phyloP scores from a whole-genome alignment of 2,888 invertebrate species.

The Tillus elongatus region DNA sequence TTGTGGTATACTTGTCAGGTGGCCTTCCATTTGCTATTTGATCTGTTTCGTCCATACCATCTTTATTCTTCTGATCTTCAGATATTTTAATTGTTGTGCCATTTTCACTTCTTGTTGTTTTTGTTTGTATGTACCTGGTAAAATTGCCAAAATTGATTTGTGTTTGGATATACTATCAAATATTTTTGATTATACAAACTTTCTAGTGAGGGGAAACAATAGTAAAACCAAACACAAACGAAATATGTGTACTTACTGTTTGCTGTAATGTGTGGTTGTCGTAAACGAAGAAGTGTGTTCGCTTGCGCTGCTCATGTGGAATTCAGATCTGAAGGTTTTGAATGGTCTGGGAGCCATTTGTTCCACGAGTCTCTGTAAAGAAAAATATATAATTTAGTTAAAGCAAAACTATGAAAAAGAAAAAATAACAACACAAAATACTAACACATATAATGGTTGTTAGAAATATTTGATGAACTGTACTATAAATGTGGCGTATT shows the following conservation, averaged over 20 bases:
- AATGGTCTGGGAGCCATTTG: slow-evolving; percentile 62
- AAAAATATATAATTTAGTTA: slow-evolving; percentile 16
- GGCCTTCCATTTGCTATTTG: slow-evolving; percentile 36
- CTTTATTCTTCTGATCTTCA: slow-evolving; percentile 24
- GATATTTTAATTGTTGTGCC: slow-evolving; percentile 35
- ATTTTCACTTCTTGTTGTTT: slow-evolving; percentile 35
- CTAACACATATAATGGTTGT: too few species aligned
- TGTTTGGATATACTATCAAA: too few species aligned
- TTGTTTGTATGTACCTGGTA: slow-evolving; percentile 30
- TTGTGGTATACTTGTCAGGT: slow-evolving; percentile 45
- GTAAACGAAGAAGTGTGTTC: slow-evolving; percentile 54
- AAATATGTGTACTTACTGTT: too few species aligned
- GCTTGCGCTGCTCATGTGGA: slow-evolving; percentile 59
- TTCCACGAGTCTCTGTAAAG: slow-evolving; percentile 56
- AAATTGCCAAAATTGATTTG: too few species aligned
- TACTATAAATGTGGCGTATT: too few species aligned
- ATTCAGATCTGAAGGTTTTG: slow-evolving; percentile 74
- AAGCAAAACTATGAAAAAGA: too few species aligned
- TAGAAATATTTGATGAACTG: too few species aligned
- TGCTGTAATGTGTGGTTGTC: slow-evolving; percentile 54
- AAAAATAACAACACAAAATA: too few species aligned
- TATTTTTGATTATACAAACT: too few species aligned
- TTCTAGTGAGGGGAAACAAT: too few species aligned
- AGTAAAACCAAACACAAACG: too few species aligned
- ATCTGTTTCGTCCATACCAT: slow-evolving; percentile 30